These are phyloP conservation scores for Crocuta crocuta DNA, from an alignment of 2,113 vertebrate genomes.

Conservation along the genomic window DNA sequence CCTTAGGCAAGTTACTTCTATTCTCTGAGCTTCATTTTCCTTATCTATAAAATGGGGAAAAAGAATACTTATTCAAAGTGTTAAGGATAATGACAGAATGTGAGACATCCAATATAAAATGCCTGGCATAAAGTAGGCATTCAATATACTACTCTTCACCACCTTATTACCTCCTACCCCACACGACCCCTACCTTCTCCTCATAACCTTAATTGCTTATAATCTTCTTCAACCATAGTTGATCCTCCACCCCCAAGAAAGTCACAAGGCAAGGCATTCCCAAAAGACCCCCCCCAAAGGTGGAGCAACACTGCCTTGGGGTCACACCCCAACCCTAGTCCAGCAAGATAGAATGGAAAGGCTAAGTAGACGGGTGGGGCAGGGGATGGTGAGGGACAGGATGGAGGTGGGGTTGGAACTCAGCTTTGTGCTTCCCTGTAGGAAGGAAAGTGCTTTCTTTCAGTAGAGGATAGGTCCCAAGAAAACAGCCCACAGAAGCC, in stretches of 20 bases:
- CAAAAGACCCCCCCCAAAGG: background rate
- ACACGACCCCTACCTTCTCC: background rate
- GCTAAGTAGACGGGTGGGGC: background rate
- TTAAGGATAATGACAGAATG: background rate
- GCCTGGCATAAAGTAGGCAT: background rate
- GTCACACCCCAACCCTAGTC: background rate
- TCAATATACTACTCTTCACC: background rate
- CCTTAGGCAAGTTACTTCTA: conserved; percentile 1
- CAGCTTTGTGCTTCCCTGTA: background rate
- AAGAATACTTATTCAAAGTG: background rate
- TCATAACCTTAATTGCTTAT: background rate
- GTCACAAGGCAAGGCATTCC: background rate
- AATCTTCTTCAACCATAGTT: background rate
- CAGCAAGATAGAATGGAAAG: background rate
- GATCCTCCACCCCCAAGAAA: background rate
- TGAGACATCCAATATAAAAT: background rate
- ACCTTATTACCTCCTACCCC: background rate
- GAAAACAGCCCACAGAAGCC: background rate
- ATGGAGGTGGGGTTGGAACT: background rate
- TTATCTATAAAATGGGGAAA: background rate
- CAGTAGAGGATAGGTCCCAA: background rate
- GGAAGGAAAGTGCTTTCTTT: background rate
- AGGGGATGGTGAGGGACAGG: too few relatives aligned
- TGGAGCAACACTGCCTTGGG: background rate
- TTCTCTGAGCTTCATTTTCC: conserved; percentile 30